A percentile compares a stretch with the other conserved stretches of the same genome.
Conservation (phyloP, 2,888 invertebrate genomes). For the Tenthredo notha region DNA sequence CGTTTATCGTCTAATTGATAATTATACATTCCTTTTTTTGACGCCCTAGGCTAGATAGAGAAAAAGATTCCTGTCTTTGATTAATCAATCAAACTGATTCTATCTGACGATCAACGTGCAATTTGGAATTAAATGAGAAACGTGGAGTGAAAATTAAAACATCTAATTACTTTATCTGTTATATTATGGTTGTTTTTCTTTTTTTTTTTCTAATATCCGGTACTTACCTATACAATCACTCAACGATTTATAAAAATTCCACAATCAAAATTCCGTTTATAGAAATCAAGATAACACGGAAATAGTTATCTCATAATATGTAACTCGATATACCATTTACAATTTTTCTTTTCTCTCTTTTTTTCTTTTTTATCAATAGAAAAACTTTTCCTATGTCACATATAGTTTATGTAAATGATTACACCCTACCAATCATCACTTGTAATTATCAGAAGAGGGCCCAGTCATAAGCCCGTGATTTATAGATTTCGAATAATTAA, state of each 20-base stretch:
- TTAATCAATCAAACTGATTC: conserved; percentile 17
- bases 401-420: too few relatives aligned
- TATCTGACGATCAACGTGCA: neutral
- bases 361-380: neutral
- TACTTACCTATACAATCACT: neutral
- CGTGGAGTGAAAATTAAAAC: neutral
- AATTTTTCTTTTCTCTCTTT: neutral
- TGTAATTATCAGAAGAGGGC: neutral
- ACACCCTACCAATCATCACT: neutral
- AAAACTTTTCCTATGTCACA: too few relatives aligned
- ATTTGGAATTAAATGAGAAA: neutral
- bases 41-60: neutral
- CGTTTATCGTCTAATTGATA: conserved; percentile 28
- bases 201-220: neutral
- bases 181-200: neutral
- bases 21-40: neutral
- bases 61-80: neutral
- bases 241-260: neutral
- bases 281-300: neutral
- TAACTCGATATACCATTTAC: neutral
- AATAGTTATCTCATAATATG: neutral
- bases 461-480: neutral
- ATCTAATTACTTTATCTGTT: neutral
- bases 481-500: conserved; percentile 19
- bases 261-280: neutral